Conservation (phyloP, 2,113 vertebrate species). For the Chaetops frenatus region DNA sequence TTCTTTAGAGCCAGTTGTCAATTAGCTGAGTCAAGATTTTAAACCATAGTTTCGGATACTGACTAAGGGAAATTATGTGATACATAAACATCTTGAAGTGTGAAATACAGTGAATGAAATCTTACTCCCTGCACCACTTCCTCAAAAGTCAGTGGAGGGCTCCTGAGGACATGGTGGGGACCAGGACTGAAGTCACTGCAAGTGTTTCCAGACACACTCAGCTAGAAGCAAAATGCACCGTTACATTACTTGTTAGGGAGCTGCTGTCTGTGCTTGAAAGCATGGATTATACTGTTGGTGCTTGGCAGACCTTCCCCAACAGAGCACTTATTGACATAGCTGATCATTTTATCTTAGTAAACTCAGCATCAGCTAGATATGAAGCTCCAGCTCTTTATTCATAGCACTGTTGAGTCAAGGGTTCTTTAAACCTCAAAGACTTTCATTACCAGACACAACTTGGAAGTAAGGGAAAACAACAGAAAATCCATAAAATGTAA, state of each 20-base stretch:
- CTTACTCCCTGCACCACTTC: background rate
- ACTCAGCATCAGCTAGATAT: background rate
- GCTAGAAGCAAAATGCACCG: background rate
- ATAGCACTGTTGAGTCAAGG: background rate
- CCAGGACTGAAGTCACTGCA: background rate
- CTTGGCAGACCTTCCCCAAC: background rate
- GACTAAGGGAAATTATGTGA: background rate
- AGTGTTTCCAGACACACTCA: background rate
- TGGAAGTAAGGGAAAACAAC: background rate
- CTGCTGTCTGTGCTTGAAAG: background rate
- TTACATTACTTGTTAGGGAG: background rate
- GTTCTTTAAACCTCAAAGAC: background rate
- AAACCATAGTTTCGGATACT: background rate
- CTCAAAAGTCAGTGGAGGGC: background rate
- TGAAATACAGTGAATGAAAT: background rate
- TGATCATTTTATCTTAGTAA: background rate
- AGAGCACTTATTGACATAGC: background rate
- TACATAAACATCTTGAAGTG: background rate
- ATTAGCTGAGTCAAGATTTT: background rate
- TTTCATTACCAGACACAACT: background rate
- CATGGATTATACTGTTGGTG: background rate
- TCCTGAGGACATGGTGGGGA: accelerated
- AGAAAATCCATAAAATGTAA: background rate
- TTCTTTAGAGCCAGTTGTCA: conserved; percentile 10
- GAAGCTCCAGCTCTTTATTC: background rate